Conservation (phyloP, 2,888 invertebrate genomes). For the Galerucella pusilla region DNA sequence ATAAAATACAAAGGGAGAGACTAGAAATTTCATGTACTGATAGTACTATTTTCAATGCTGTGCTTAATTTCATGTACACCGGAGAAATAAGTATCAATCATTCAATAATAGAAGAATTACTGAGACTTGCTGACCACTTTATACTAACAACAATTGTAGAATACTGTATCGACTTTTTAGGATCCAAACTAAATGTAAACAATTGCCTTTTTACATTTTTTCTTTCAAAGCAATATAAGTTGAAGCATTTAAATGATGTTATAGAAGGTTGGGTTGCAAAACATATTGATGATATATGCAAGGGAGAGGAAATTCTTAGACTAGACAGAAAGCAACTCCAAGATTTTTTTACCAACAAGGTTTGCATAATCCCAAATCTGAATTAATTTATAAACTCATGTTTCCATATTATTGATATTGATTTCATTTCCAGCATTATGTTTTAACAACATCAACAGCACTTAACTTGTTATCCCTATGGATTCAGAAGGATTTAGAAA, state of each 20-base stretch:
- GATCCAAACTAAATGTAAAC: constrained; percentile 70
- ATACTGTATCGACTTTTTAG: constrained; percentile 74
- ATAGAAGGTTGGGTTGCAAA: constrained; percentile 69
- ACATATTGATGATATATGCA: constrained; percentile 67
- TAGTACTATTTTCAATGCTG: constrained; percentile 69
- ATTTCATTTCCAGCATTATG: constrained; percentile 57
- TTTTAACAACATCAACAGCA: constrained; percentile 63
- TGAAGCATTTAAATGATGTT: constrained; percentile 69
- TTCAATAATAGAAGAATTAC: constrained; percentile 71
- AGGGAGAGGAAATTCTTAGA: constrained; percentile 68
- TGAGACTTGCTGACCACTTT: constrained; percentile 73
- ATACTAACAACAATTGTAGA: constrained; percentile 71
- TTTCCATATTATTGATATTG: constrained; percentile 10
- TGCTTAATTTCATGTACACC: constrained; percentile 75
- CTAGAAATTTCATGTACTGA: constrained; percentile 70
- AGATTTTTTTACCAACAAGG: constrained; percentile 68
- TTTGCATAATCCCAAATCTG: constrained; percentile 46
- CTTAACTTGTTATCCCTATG: constrained; percentile 68
- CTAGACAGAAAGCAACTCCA: constrained; percentile 66
- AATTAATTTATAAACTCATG: not conserved
- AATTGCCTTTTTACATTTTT: constrained; percentile 74
- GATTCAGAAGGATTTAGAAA: constrained; percentile 66
- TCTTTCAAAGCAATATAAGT: constrained; percentile 70
- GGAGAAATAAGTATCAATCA: constrained; percentile 71
- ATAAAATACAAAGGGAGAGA: constrained; percentile 68